Percentiles rank a stretch among this genome's conserved stretches.
These are phyloP conservation scores for Podiceps cristatus DNA, from an alignment of 2,113 vertebrate genomes.

Conservation along the genomic window DNA sequence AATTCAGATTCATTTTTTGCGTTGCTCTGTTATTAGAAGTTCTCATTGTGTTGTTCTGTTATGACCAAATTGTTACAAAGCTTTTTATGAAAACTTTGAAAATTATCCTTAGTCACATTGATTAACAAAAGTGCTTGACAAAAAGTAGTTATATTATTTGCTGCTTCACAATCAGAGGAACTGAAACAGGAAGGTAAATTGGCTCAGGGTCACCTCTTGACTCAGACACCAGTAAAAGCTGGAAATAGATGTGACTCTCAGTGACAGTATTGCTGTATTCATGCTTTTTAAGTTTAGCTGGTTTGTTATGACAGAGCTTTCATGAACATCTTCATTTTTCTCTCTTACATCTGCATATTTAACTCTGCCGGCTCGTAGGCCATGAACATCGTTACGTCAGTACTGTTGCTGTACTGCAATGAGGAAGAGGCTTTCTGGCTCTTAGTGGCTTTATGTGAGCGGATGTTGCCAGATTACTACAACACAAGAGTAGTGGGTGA, in stretches of 20 bases:
- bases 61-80: not conserved
- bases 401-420: constrained; percentile 91
- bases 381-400: constrained; percentile 98
- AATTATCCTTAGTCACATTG: not conserved
- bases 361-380: constrained; percentile 75
- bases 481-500: constrained; percentile 97
- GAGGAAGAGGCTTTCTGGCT: constrained; percentile 99
- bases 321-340: not conserved
- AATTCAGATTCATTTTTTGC: not conserved
- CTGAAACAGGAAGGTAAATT: constrained; percentile 21
- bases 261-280: not conserved
- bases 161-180: not conserved
- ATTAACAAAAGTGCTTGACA: not conserved
- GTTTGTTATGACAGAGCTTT: not conserved
- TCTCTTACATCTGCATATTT: not conserved
- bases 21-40: not conserved
- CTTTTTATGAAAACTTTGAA: not conserved
- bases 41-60: not conserved
- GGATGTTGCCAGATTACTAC: constrained; percentile 98
- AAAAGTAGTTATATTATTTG: not conserved
- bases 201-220: not conserved
- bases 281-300: not conserved
- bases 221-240: not conserved
- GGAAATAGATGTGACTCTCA: not conserved
- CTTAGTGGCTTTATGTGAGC: constrained; percentile 93